Evolutionary conservation across 2,888 invertebrate genomes (phyloP), one percentile per base, ranked within the genome.

Genomic region (Platypus cylindrus): DNA sequence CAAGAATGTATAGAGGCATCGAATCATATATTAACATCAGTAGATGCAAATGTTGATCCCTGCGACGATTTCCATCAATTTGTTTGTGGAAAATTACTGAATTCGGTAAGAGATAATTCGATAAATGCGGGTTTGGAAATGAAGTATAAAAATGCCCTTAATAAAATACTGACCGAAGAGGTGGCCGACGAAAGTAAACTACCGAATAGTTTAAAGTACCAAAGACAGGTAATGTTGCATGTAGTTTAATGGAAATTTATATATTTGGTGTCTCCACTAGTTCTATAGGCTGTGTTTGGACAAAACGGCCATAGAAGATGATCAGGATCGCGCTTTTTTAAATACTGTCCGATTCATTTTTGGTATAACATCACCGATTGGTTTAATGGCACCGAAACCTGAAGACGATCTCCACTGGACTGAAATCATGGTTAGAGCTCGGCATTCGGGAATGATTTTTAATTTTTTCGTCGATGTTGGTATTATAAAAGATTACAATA

Each of bases 31-130:
- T 58, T 82, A 23, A 62, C 67, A 38, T 75, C 74, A 48, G 73
- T 83, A 68, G 75, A 83, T 47, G 58, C 65, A 1, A 55, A 60
- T 1, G 71, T 73, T 7, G 74, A 81, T 44, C 83, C 83, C 0
- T 84, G 83, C 52, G 76, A 82, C 39, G 77, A 83, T 52, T 84
- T 84, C 59, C 82, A 82, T 56, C 64, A 73, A 44, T 83, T 78
- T 52, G 70, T 80, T 1, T 83, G 83, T 49, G 82, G 83, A 2
- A 70, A 70, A 2, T 83, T 79, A 56, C 57, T 45, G 13, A 41
- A 40, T 34, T 36, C 38, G 17, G 40, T 45, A 3, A 34, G 30
- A 1, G 15, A 27, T 3, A 12, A 14, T 15, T 11, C 27, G 3
- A 13, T 14, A 7, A 15, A 15, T 3, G 15, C 13, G 8, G 12